Evolutionary conservation across 1,140 invertebrate genomes (phyloP), one percentile per base, ranked within the genome.

Genomic region (Sycophaga agraensis): DNA sequence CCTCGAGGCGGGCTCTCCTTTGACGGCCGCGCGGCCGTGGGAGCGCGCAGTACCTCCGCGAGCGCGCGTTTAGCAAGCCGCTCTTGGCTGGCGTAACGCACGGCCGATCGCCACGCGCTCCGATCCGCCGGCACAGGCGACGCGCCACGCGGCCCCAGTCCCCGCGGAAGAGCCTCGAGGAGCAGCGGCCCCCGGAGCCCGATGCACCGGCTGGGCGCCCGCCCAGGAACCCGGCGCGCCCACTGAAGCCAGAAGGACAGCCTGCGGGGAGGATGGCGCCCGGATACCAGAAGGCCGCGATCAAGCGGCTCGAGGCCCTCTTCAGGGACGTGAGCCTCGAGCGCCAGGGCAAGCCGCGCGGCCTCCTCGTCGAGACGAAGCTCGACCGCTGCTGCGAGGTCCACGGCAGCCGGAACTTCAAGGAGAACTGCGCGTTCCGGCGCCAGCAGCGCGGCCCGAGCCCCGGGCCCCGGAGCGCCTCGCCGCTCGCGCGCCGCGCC

Each of bases 241-340:
- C 28, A 11, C 28, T 11, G 28, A 31, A 31, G 28, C 28, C 28
- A 11, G 28, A 6, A 4, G 28, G 5, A 31, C 28, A 11, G 28
- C 28, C 11, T 31, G 5, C 11, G 5, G 5, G 66, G 65, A 67
- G 26, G 11, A 59, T 59, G 56, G 45, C 46, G 24, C 45, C 56
- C 35, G 35, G 56, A 71, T 84, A 86, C 65, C 85, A 86, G 66
- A 84, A 84, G 43, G 81, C 84, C 26, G 87, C 88, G 2, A 87
- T 90, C 68, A 86, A 85, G 59, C 84, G 88, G 40, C 73, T 91
- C 66, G 88, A 91, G 70, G 87, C 85, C 1, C 82, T 91, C 58
- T 90, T 91, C 73, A 82, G 83, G 31, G 86, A 85, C 66, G 82
- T 87, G 37, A 86, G 83, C 68, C 65, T 89, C 51, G 86, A 88